Conservation (phyloP, 1,140 invertebrate genomes). For the Coenobita brevimanus region DNA sequence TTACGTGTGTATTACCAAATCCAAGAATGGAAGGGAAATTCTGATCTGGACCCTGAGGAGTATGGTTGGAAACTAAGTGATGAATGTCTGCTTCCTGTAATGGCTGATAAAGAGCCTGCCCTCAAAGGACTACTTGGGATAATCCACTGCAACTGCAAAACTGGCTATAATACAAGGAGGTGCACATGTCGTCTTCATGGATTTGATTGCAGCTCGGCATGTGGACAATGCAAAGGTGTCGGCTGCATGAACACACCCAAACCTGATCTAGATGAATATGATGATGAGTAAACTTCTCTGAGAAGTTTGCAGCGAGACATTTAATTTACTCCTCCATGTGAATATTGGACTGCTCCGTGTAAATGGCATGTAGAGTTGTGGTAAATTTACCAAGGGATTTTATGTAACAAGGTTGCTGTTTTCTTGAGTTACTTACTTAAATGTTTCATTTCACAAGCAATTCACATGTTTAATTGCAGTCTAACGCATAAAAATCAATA, state of each 20-base stretch:
- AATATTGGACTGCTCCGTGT: too few species aligned
- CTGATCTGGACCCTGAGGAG: constrained; percentile 17
- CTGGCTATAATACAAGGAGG: background rate
- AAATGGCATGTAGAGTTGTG: too few species aligned
- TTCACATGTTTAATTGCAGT: too few species aligned
- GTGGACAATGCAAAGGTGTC: background rate
- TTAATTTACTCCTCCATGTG: too few species aligned
- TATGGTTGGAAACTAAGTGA: background rate
- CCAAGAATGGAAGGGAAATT: constrained; percentile 29
- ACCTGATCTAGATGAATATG: background rate
- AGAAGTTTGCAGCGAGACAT: too few species aligned
- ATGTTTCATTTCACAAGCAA: too few species aligned
- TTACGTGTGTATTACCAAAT: constrained; percentile 22
- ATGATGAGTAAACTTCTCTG: too few species aligned
- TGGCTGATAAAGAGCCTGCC: constrained; percentile 1
- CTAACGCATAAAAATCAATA: too few species aligned
- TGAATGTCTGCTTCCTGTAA: background rate
- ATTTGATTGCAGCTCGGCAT: constrained; percentile 22
- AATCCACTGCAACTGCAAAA: background rate
- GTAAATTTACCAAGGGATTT: too few species aligned
- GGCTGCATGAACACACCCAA: background rate
- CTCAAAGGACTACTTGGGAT: constrained; percentile 23
- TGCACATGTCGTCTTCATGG: constrained; percentile 1
- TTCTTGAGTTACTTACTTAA: too few species aligned
- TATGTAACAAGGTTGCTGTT: too few species aligned